Conservation (phyloP, 2,797 vertebrate species). For the Podargus strigoides region DNA sequence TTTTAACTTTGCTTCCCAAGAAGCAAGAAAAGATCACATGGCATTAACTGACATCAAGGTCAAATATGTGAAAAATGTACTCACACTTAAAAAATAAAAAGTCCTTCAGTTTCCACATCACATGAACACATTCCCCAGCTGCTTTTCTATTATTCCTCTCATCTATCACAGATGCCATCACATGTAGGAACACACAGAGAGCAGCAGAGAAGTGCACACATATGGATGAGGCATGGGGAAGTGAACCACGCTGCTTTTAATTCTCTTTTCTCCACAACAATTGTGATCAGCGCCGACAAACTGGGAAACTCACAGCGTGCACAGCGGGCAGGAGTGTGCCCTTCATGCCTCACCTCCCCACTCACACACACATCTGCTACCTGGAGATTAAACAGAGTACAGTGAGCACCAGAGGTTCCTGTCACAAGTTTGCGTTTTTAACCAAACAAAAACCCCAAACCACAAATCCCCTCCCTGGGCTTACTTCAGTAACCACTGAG, state of each 20-base stretch:
- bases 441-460: no score
- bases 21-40: not conserved
- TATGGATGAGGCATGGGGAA: not conserved
- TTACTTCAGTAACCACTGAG: not conserved
- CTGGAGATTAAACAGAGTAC: not conserved
- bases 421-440: not conserved
- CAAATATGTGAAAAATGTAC: fast-evolving
- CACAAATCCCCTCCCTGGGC: not conserved
- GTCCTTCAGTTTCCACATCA: not conserved
- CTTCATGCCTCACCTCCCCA: not conserved
- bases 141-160: not conserved
- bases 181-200: not conserved
- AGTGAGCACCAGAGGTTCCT: not conserved
- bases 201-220: not conserved
- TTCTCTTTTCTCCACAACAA: not conserved
- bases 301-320: not conserved
- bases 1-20: not conserved
- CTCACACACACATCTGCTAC: no score
- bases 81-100: not conserved
- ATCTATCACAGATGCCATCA: not conserved
- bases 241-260: not conserved
- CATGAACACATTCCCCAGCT: not conserved
- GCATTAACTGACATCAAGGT: not conserved
- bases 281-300: not conserved
- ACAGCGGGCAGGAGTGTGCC: no score